Evolutionary conservation across 2,888 invertebrate genomes (phyloP).

Genomic region (Lacanobia wlatinum): DNA sequence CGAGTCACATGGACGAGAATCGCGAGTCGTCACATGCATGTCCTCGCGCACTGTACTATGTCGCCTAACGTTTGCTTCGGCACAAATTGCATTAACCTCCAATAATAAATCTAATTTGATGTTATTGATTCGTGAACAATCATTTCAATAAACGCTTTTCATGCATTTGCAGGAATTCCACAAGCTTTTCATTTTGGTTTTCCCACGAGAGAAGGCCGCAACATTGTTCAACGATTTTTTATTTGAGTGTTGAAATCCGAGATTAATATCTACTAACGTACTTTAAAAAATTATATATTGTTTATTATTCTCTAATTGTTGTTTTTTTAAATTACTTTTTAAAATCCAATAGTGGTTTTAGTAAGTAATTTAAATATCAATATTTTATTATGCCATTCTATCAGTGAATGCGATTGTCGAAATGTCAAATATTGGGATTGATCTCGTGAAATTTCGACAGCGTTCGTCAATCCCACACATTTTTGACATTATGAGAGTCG

Average conservation of each 20-base stretch:
- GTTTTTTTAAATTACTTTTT: too few relatives aligned
- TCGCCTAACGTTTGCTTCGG: constrained; percentile 7
- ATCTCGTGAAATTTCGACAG: too few relatives aligned
- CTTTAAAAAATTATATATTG: too few relatives aligned
- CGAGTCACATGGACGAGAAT: constrained; percentile 37
- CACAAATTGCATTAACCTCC: constrained; percentile 26
- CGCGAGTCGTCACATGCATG: constrained; percentile 32
- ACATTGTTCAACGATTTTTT: neutral
- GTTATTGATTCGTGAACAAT: constrained; percentile 24
- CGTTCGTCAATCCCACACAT: too few relatives aligned
- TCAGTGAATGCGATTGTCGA: too few relatives aligned
- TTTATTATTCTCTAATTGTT: too few relatives aligned
- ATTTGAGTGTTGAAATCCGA: neutral
- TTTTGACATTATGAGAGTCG: too few relatives aligned
- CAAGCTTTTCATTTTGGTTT: neutral
- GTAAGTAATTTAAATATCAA: too few relatives aligned
- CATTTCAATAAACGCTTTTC: neutral
- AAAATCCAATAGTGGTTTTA: too few relatives aligned
- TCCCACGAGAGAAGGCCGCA: neutral
- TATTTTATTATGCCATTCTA: too few relatives aligned
- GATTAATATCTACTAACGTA: too few relatives aligned
- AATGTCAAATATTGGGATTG: too few relatives aligned
- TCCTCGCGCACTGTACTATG: constrained; percentile 35
- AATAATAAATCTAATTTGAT: constrained; percentile 32
- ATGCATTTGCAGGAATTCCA: neutral